Conservation (phyloP, 2,797 vertebrate species). For the Anguilla obscura region DNA sequence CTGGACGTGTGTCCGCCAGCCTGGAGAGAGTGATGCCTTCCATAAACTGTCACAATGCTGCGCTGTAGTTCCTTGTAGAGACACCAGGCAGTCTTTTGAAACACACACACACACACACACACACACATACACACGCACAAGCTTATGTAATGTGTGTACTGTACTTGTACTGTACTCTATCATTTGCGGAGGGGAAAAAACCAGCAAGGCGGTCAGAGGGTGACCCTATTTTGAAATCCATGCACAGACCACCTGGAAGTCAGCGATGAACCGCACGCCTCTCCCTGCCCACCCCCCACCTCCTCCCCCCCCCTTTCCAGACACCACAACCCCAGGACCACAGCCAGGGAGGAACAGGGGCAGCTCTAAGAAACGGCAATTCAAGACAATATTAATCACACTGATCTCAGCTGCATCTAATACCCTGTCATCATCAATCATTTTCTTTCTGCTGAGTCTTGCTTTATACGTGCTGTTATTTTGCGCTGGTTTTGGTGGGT, state of each 20-base stretch:
- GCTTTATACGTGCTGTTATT: conserved; percentile 28
- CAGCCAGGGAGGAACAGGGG: conserved; percentile 48
- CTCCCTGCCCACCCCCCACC: neutral
- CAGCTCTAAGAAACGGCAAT: conserved; percentile 56
- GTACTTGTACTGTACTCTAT: neutral
- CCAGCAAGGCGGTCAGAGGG: neutral
- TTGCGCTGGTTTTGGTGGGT: conserved; percentile 15
- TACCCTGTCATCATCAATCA: conserved; percentile 43
- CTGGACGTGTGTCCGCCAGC: neutral
- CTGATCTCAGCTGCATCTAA: conserved; percentile 17
- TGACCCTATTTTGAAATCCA: conserved; percentile 35
- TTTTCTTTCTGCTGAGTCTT: conserved; percentile 37
- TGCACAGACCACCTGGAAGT: conserved; percentile 38
- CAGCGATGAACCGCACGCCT: conserved; percentile 27
- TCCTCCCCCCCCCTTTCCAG: conserved; percentile 42
- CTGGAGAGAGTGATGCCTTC: neutral
- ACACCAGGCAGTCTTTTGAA: conserved; percentile 14
- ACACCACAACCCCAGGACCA: conserved; percentile 55
- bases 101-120: conserved; percentile 15
- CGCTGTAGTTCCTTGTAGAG: neutral
- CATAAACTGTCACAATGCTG: neutral
- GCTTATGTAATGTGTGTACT: neutral
- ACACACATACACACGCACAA: conserved; percentile 13
- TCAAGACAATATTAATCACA: conserved; percentile 42
- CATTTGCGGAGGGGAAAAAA: conserved; percentile 7